These are phyloP conservation scores for Podarcis lilfordi DNA, from an alignment of 2,797 vertebrate genomes.

Conservation along the genomic window DNA sequence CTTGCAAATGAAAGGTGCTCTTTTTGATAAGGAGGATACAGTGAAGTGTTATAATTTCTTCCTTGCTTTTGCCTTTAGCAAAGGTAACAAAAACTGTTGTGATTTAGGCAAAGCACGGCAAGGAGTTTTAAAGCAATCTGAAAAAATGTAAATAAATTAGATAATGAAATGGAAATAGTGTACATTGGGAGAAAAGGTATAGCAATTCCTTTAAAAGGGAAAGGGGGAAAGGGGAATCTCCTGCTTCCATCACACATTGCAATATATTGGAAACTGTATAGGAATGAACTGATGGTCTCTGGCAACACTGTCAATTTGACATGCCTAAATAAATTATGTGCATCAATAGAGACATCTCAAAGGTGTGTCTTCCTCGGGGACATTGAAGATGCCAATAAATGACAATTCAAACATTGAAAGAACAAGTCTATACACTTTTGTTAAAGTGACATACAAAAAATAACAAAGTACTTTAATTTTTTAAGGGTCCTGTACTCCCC, in stretches of 20 bases:
- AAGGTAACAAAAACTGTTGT: slow-evolving; percentile 26
- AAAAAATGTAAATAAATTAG: slow-evolving; percentile 39
- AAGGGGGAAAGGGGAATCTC: neutral
- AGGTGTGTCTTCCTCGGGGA: neutral
- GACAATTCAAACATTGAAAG: neutral
- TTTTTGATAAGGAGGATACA: slow-evolving; percentile 47
- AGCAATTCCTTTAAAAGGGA: slow-evolving; percentile 22
- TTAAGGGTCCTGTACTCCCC: neutral
- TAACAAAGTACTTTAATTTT: neutral
- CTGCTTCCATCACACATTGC: slow-evolving; percentile 21
- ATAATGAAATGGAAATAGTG: slow-evolving; percentile 30
- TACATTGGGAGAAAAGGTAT: neutral
- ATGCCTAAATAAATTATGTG: neutral
- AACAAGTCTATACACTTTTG: neutral
- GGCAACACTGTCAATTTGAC: neutral
- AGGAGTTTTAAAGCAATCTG: slow-evolving; percentile 33
- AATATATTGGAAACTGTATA: neutral
- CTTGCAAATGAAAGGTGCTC: slow-evolving; percentile 50
- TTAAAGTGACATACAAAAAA: neutral
- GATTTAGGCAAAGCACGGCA: slow-evolving; percentile 42
- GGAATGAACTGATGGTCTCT: neutral
- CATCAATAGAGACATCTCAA: neutral
- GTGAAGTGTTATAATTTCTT: slow-evolving; percentile 17
- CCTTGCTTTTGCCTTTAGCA: slow-evolving; percentile 26
- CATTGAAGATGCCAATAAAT: neutral